Base-by-base conservation (phyloP, 2,113 vertebrate species). In the Cynoglossus semilaevis region DNA sequence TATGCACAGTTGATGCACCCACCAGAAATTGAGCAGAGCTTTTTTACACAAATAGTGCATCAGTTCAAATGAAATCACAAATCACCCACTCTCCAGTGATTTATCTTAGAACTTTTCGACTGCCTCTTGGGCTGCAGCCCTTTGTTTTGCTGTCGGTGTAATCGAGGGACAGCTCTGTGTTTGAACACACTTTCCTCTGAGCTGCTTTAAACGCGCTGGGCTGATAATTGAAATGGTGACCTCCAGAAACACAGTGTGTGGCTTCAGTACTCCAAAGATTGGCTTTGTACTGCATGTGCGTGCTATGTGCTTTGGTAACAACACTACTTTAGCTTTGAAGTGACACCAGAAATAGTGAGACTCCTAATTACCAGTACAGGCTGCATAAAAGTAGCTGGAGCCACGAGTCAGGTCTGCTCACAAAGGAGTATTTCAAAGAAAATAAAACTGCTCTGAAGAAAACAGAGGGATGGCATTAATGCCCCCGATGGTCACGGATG, bases 171-270 rank as follows among this genome's bases (percentile, higher is more conserved):
- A 46, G 67, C 51, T 36, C 56, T 42, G 17, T 65, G 66, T 71
- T 29, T 40, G 70, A 69, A 50, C 10, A 50, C 10, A 18, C 44
- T 59, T 77, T 63, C 65, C 87, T 88, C 84, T 58, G 84, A 84
- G 76, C 70, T 35, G 19, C 57, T 76, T 80, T 72, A 67, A 83
- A 84, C 76, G 59, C 62, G 43, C 48, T 44, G 13, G 41, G 58
- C 47, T 74, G 79, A 83, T 90, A 84, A 90, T 88, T 89, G 77
- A 91, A 90, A 89, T 87, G 88, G 78, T 84, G 82, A 81, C 85
- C 72, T 46, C 67, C 70, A 86, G 80, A 69, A 67, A 87, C 83
- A 88, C 77, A 88, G 76, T 78, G 76, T 67, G 49, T 76, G 67
- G 70, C 77, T 73, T 67, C 63, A 59, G 71, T 81, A 84, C 88